Conservation (phyloP, 2,888 invertebrate species). For the Plebejus melissa region DNA sequence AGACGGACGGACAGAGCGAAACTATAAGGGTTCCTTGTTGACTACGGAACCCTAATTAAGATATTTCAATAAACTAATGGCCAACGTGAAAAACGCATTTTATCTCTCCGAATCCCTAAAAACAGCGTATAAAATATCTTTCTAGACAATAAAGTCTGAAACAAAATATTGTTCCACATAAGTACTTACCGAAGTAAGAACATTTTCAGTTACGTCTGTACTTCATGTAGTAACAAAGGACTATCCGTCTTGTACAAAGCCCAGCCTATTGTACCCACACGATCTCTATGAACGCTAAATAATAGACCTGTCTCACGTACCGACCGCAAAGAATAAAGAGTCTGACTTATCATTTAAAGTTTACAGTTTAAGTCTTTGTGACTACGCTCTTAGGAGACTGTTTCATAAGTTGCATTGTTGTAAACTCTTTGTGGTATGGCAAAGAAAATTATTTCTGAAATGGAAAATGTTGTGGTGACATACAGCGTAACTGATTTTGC, state of each 20-base stretch:
- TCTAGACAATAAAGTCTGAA: not conserved
- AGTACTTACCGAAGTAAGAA: not conserved
- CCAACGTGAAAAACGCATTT: too few species aligned
- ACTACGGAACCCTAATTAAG: too few species aligned
- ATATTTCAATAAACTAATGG: too few species aligned
- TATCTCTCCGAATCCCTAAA: too few species aligned
- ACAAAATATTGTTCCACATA: not conserved
- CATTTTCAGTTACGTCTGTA: not conserved
- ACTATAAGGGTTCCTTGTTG: too few species aligned
- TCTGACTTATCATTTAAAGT: conserved; percentile 19
- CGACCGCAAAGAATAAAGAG: conserved; percentile 12
- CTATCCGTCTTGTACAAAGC: conserved; percentile 14
- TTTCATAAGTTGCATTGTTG: not conserved
- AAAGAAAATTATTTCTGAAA: not conserved
- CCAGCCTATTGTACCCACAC: not conserved
- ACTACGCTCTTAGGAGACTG: conserved; percentile 3
- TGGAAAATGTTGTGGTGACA: not conserved
- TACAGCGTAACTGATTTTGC: not conserved
- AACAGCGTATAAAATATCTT: too few species aligned
- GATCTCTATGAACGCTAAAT: conserved; percentile 1
- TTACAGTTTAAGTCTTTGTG: conserved; percentile 19
- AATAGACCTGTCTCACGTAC: conserved; percentile 18
- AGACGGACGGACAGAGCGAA: too few species aligned
- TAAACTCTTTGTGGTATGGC: not conserved
- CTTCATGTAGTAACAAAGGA: conserved; percentile 12